Base-by-base conservation (phyloP, 2,797 vertebrate species). In the Ctenopoma multispine region DNA sequence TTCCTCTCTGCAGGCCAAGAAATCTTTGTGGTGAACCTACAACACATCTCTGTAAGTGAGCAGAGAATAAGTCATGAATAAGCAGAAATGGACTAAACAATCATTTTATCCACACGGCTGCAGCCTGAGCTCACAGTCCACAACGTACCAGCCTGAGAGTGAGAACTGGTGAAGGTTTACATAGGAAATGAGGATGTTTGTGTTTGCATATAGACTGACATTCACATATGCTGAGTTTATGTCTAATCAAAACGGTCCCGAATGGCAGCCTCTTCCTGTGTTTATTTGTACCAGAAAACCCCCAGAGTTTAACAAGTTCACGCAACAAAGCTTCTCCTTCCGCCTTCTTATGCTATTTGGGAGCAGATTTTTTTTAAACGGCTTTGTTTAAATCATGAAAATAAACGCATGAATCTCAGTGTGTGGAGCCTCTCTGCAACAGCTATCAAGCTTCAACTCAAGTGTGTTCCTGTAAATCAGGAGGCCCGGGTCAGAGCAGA, bases 271-370 rank as follows among this genome's bases (percentile, higher is more conserved):
- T 85, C 84, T 92, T 93, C 91, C 90, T 89, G 91, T 93, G 90
- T 93, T 93, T 93, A 92, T 92, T 92, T 89, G 79, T 57, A 49
- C 56, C 81, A 79, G 51, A 86, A 80, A 89, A 84, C 82, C 90
- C 83, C 85, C 70, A 68, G 87, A 85, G 82, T 84, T 53, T 46
- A 73, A 72, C 57, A 78, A 74, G 58, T 80, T 77, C 24, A 56
- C 77, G 55, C 75, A 79, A 77, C 63, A 70, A 82, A 88, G 77
- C 49, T 27, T 62, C 76, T 71, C 66, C 78, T 71, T 68, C 78
- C 53, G 38, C 74, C 51, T 49, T 50, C 21, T 62, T 29, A 9
- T 14, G 4, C 58, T 8, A 57, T 70, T 79, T 75, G 73, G 63
- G 63, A 76, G 82, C 53, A n/a, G 50, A 62, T 68, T 55, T 58